A percentile compares a stretch with the other conserved stretches of the same genome.
These are phyloP conservation scores for Cistogaster globosa DNA, from an alignment of 2,888 invertebrate genomes.

Conservation along the genomic window DNA sequence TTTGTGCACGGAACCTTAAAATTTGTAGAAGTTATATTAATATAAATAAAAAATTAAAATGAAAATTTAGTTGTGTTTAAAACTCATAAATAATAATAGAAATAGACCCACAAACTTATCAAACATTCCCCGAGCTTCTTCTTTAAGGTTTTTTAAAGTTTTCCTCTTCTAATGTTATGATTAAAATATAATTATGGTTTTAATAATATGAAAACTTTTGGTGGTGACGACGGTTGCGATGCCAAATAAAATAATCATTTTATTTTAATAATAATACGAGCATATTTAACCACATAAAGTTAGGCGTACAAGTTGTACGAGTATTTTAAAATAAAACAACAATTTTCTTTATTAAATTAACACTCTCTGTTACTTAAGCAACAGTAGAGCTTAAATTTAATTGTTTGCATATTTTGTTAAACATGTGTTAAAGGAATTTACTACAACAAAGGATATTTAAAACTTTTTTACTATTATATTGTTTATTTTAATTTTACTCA, in stretches of 20 bases:
- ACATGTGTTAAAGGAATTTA: conserved; percentile 5
- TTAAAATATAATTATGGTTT: conserved; percentile 42
- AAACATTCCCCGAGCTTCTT: background rate
- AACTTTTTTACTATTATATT: conserved; percentile 24
- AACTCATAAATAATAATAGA: too few relatives aligned
- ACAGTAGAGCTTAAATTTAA: conserved; percentile 44
- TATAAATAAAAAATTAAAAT: too few relatives aligned
- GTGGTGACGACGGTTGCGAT: conserved; percentile 29
- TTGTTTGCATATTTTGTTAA: conserved; percentile 38
- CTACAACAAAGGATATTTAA: conserved; percentile 13
- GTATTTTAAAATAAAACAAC: conserved; percentile 29
- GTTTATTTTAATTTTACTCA: conserved; percentile 38
- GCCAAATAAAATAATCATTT: conserved; percentile 12
- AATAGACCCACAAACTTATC: too few relatives aligned
- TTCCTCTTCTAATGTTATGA: conserved; percentile 1
- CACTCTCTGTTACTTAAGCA: background rate
- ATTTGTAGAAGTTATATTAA: too few relatives aligned
- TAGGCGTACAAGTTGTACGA: conserved; percentile 16
- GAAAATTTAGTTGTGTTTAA: too few relatives aligned
- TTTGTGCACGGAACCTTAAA: too few relatives aligned
- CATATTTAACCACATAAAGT: conserved; percentile 26
- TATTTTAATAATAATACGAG: conserved; percentile 42
- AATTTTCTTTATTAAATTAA: background rate
- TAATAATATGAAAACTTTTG: conserved; percentile 40
- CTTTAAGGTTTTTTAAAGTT: background rate